Evolutionary conservation across 2,113 vertebrate species (phyloP).

Genomic region (Sinocyclocheilus anshuiensis): DNA sequence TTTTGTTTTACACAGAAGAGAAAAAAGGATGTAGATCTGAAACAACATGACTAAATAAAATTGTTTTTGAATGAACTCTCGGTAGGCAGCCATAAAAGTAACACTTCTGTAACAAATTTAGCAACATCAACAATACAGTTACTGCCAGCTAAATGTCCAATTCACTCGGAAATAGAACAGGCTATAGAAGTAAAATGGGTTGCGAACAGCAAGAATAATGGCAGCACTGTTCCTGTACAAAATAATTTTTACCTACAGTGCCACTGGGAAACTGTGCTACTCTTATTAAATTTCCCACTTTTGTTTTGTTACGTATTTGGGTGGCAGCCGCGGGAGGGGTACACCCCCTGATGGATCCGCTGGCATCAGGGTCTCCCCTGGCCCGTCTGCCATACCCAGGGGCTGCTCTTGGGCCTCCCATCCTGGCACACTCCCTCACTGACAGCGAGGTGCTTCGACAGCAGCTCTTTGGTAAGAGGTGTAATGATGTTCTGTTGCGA

Average conservation of each 20-base stretch:
- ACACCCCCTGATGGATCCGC: conserved; percentile 97
- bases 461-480: conserved; percentile 94
- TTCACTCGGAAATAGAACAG: background rate
- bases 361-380: conserved; percentile 94
- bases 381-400: conserved; percentile 96
- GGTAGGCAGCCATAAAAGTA: background rate
- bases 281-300: conserved; percentile 70
- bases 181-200: background rate
- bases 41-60: background rate
- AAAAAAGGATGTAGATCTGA: background rate
- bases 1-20: no score
- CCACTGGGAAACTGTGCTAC: conserved; percentile 54
- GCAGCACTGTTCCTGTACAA: background rate
- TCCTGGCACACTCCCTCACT: conserved; percentile 96
- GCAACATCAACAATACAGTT: background rate
- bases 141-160: no score
- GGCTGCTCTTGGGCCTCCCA: conserved; percentile 89
- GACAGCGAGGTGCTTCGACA: conserved; percentile 98
- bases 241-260: background rate
- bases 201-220: background rate
- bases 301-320: conserved; percentile 76
- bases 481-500: background rate
- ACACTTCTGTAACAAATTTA: background rate
- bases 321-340: conserved; percentile 92
- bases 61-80: no score